Evolutionary conservation across 2,113 vertebrate species (phyloP), one percentile per base, ranked within the genome.

Genomic region (Arenaria interpres): DNA sequence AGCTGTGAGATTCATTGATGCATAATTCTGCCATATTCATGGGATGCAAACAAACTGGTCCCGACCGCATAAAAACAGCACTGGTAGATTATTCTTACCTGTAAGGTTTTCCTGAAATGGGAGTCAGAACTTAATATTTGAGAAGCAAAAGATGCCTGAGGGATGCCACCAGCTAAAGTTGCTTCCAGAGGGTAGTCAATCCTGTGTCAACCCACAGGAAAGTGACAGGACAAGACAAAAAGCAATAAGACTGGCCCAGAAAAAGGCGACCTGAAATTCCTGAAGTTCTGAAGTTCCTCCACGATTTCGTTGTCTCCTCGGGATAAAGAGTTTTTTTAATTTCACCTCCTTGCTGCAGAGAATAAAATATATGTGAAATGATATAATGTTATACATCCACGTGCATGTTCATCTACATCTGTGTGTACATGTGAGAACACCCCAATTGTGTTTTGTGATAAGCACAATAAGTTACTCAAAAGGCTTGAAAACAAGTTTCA

Each of bases 401-500:
- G 11, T 30, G 7, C 33, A 10, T 27, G 20, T 27, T 50, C 62
- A 54, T 12, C 51, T 66, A 5, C 43, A 51, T 18, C 45, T 74
- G 10, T 9, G 6, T 25, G 39, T 13, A 33, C 17, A 5, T 7
- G 14, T 35, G 22, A 80, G 64, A 60, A 30, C 12, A 54, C 22
- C 54, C 6, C 4, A 2, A 6, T 14, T n/a, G 17, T 8, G 21
- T 62, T 25, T 5, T 33, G 37, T 41, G 17, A 78, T 43, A 77
- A 63, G 17, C 59, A 75, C 54, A 96, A 89, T 28, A 72, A 84
- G 50, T 66, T 73, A 67, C 53, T 59, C 72, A 80, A 87, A 97
- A 90, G 7, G 50, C 50, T 88, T 74, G 59, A 93, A 96, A 95
- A 77, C 24, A 88, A 93, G 73, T 93, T 91, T 83, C 51, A 85